A percentile compares a stretch with the other conserved stretches of the same genome.
Evolutionary conservation across 2,888 invertebrate species (phyloP).

Genomic region (Xylota sylvarum): DNA sequence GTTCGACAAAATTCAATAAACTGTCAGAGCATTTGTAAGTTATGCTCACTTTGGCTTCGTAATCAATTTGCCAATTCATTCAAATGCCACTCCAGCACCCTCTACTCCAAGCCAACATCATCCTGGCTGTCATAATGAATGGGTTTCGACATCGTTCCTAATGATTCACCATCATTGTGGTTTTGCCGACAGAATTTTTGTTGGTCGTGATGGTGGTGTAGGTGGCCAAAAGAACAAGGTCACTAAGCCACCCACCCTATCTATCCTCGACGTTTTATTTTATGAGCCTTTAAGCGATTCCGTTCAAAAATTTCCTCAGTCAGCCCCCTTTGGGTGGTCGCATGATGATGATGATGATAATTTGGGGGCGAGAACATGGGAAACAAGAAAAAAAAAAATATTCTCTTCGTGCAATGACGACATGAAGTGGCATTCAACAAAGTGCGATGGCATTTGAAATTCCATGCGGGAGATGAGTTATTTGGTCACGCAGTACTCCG

Average conservation of each 20-base stretch:
- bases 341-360: neutral
- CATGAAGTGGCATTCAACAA: conserved; percentile 63
- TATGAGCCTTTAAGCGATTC: conserved; percentile 69
- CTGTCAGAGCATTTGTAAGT: conserved; percentile 55
- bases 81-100: conserved; percentile 16
- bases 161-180: conserved; percentile 64
- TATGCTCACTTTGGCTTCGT: conserved; percentile 54
- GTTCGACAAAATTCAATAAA: conserved; percentile 70
- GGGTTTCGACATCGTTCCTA: conserved; percentile 55
- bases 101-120: conserved; percentile 5
- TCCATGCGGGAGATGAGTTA: conserved; percentile 52
- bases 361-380: neutral
- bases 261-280: conserved; percentile 51
- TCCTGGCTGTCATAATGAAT: conserved; percentile 60
- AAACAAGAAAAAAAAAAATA: neutral
- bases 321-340: conserved; percentile 6
- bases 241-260: conserved; percentile 26
- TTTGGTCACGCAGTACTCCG: conserved; percentile 65
- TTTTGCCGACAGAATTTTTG: conserved; percentile 33
- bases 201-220: neutral
- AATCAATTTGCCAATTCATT: conserved; percentile 71
- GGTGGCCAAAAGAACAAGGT: conserved; percentile 61
- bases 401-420: conserved; percentile 35
- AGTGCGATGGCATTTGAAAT: conserved; percentile 67
- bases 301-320: conserved; percentile 59